Evolutionary conservation across 2,888 invertebrate species (phyloP).

Genomic region (Tetramorium bicarinatum): DNA sequence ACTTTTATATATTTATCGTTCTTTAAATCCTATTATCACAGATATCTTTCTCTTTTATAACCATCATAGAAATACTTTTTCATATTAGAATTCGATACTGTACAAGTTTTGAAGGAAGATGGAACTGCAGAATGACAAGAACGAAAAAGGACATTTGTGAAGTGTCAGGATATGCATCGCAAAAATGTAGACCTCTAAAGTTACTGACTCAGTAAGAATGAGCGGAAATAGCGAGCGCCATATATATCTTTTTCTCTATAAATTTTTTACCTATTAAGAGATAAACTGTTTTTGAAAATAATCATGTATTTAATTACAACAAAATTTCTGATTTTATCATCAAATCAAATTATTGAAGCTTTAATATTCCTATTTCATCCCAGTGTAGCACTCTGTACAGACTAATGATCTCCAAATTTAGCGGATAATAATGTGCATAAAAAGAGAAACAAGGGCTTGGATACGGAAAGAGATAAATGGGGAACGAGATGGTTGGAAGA

Average conservation of each 20-base stretch:
- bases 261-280: not conserved
- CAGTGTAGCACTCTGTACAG: not conserved
- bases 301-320: not conserved
- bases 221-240: not conserved
- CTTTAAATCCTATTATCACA: not conserved
- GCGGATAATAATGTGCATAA: constrained; percentile 32
- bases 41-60: not conserved
- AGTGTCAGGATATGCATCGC: constrained; percentile 19
- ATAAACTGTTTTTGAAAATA: not conserved
- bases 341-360: not conserved
- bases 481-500: constrained; percentile 4
- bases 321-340: not conserved
- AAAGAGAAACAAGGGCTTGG: constrained; percentile 12
- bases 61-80: constrained; percentile 4
- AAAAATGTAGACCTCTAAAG: constrained; percentile 40
- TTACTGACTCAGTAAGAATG: constrained; percentile 48
- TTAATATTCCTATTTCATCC: not conserved
- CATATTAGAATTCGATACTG: constrained; percentile 6
- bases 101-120: constrained; percentile 12
- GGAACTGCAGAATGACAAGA: constrained; percentile 21
- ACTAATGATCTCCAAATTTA: constrained; percentile 78
- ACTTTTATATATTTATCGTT: not conserved
- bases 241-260: not conserved
- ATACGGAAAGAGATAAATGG: constrained; percentile 8
- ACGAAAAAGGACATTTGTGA: constrained; percentile 36